Percentiles rank a stretch among this genome's conserved stretches.
phyloP scores from a whole-genome alignment of 2,888 invertebrate genomes.

The Drosophila colorata region DNA sequence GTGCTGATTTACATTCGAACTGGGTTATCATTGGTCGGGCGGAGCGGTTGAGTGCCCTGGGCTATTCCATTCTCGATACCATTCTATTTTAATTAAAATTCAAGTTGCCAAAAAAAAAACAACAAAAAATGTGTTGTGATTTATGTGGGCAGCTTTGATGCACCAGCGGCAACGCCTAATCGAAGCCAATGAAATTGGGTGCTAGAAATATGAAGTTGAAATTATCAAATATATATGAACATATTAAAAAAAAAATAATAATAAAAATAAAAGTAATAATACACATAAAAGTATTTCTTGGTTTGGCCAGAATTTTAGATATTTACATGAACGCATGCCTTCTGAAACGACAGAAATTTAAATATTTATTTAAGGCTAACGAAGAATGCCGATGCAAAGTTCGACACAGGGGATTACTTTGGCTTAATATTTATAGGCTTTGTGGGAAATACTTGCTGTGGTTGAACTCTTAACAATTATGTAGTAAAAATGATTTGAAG shows the following conservation, averaged over 20 bases:
- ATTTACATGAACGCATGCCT: conserved; percentile 12
- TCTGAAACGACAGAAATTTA: conserved; percentile 3
- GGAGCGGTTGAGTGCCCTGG: conserved; percentile 5
- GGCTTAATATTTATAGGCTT: background rate
- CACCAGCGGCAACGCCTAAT: conserved; percentile 50
- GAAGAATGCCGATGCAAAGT: conserved; percentile 15
- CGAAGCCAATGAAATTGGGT: conserved; percentile 53
- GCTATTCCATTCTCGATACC: conserved; percentile 34
- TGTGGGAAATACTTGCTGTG: background rate
- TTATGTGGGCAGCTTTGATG: conserved; percentile 56
- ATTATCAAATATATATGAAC: background rate
- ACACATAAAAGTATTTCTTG: conserved; percentile 5
- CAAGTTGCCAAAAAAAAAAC: conserved; percentile 64
- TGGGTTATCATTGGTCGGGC: conserved; percentile 23
- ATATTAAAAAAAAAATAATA: background rate
- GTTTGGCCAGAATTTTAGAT: conserved; percentile 30
- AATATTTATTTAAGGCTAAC: conserved; percentile 19
- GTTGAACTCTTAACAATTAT: background rate
- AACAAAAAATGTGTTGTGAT: conserved; percentile 61
- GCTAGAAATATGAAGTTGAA: conserved; percentile 55
- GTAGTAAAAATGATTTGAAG: background rate
- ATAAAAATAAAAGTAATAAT: background rate
- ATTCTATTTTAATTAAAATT: conserved; percentile 77
- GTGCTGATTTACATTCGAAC: conserved; percentile 12
- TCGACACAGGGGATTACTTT: conserved; percentile 12